Conservation (phyloP, 2,113 vertebrate genomes). For the Corythaixoides concolor region DNA sequence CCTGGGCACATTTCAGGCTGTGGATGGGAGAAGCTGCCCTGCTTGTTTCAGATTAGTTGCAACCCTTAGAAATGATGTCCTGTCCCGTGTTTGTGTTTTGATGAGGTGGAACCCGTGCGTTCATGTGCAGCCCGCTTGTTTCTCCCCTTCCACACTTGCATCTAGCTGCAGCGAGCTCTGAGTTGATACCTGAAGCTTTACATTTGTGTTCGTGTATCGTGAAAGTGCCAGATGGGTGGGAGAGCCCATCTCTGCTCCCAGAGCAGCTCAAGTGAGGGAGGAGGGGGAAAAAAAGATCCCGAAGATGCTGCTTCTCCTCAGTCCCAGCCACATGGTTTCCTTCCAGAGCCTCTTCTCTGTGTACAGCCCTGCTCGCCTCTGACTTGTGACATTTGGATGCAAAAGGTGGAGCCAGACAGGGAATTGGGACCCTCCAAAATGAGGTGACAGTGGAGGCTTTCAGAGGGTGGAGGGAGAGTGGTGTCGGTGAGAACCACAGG, state of each 20-base stretch:
- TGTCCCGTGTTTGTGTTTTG: fast-evolving
- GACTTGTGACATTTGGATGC: neutral
- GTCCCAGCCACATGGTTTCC: neutral
- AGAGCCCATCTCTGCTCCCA: neutral
- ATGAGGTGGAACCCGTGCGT: neutral
- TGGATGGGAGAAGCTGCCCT: neutral
- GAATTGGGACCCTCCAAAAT: neutral
- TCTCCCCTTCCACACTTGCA: neutral
- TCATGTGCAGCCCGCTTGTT: neutral
- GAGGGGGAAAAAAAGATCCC: no score
- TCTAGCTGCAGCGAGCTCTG: fast-evolving
- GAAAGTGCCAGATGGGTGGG: neutral
- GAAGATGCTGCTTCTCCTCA: neutral
- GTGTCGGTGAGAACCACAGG: neutral
- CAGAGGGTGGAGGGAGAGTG: neutral
- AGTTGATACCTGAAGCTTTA: neutral
- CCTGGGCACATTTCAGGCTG: neutral
- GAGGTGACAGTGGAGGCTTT: neutral
- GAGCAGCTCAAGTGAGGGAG: neutral
- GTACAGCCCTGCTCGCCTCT: fast-evolving
- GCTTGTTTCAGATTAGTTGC: neutral
- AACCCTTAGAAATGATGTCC: neutral
- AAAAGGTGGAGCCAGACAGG: neutral
- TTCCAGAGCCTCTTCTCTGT: neutral
- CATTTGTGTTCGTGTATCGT: fast-evolving